Evolutionary conservation across 92 coral and sea anemone genomes (phyloP).

Genomic region (Muricea muricata): DNA sequence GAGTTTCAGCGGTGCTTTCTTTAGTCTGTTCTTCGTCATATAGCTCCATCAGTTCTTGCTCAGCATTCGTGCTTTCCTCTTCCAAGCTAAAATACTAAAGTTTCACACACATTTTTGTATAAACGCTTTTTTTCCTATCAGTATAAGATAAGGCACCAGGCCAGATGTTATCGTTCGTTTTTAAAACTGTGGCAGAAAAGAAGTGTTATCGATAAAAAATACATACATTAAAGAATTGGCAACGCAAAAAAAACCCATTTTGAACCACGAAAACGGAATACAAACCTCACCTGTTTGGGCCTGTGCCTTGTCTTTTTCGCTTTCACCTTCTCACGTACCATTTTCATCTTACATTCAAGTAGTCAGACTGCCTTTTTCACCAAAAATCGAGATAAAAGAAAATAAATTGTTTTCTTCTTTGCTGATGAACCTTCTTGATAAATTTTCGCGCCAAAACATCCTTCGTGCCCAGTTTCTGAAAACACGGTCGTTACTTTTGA

Average conservation of each 20-base stretch:
- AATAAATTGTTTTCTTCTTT: background rate
- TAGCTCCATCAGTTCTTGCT: conserved; percentile 23
- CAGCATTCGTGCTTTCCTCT: conserved; percentile 5
- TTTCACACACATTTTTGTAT: too few relatives aligned
- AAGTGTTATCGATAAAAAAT: background rate
- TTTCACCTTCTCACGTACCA: conserved; percentile 34
- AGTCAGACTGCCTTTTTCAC: background rate
- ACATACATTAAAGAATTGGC: background rate
- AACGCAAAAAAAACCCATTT: background rate
- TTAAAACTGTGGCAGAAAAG: too few relatives aligned
- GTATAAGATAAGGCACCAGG: too few relatives aligned
- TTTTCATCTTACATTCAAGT: conserved; percentile 15
- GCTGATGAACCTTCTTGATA: background rate
- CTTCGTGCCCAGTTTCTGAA: background rate
- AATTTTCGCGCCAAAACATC: conserved; percentile 36
- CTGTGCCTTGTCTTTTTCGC: conserved; percentile 20
- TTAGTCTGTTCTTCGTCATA: conserved; percentile 9
- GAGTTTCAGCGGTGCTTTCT: background rate
- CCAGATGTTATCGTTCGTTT: too few relatives aligned
- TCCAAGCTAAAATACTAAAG: conserved; percentile 20
- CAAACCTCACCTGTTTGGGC: background rate
- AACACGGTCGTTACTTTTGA: too few relatives aligned
- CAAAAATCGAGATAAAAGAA: background rate
- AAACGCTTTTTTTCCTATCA: too few relatives aligned
- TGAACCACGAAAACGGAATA: background rate